Conservation (phyloP, 2,797 vertebrate genomes). For the Parotocinclus haroldoi region DNA sequence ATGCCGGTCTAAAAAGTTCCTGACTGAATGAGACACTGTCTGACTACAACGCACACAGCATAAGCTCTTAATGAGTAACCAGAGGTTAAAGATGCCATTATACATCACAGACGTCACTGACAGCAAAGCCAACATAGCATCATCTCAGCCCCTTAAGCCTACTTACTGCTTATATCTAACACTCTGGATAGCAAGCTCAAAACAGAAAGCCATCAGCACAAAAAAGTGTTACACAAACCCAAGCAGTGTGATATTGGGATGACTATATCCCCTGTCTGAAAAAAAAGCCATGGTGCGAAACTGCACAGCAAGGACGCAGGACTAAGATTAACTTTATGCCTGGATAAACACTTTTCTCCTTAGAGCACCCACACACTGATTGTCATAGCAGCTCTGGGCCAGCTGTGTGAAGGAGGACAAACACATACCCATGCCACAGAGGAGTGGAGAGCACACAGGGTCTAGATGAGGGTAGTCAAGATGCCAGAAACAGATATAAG, state of each 20-base stretch:
- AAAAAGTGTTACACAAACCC: background rate
- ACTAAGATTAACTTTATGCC: slow-evolving; percentile 13
- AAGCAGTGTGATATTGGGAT: slow-evolving; percentile 31
- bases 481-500: too few relatives aligned
- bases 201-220: background rate
- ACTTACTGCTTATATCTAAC: slow-evolving; percentile 13
- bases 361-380: slow-evolving; percentile 1
- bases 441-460: background rate
- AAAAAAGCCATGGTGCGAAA: slow-evolving; percentile 15
- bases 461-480: background rate
- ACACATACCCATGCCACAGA: background rate
- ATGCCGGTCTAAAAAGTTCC: background rate
- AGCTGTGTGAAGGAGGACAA: background rate
- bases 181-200: background rate
- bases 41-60: background rate
- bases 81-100: slow-evolving; percentile 11
- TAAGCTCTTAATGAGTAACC: slow-evolving; percentile 1
- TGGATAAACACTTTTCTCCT: slow-evolving; percentile 32
- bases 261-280: background rate
- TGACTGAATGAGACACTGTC: background rate
- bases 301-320: slow-evolving; percentile 1
- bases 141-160: slow-evolving; percentile 13
- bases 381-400: slow-evolving; percentile 13
- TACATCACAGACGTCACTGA: background rate
- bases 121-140: slow-evolving; percentile 9